Evolutionary conservation across 2,797 vertebrate genomes (phyloP).

Genomic region (Microcaecilia unicolor): DNA sequence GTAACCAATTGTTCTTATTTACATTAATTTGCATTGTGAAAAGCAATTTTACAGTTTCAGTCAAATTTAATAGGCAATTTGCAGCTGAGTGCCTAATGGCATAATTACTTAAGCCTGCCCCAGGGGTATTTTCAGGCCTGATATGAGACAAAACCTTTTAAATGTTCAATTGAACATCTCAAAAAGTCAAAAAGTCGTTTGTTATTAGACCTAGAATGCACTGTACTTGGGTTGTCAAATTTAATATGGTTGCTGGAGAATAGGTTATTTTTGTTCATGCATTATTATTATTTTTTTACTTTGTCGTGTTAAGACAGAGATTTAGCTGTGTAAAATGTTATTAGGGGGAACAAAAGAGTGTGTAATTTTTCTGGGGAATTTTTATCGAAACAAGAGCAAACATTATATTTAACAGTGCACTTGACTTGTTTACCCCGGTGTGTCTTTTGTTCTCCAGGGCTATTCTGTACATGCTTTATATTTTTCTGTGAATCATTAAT

Average conservation of each 20-base stretch:
- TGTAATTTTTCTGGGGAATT: constrained; percentile 1
- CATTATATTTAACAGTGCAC: background rate
- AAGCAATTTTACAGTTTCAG: constrained; percentile 68
- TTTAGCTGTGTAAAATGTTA: background rate
- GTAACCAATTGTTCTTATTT: constrained; percentile 74
- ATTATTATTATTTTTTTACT: constrained; percentile 3
- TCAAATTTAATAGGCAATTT: constrained; percentile 68
- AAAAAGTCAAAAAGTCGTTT: constrained; percentile 48
- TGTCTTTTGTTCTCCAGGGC: background rate
- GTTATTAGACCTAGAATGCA: constrained; percentile 29
- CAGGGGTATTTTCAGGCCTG: constrained; percentile 48
- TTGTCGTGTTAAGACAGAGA: background rate
- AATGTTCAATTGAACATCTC: constrained; percentile 56
- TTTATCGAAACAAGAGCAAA: constrained; percentile 8
- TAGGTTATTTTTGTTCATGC: constrained; percentile 15
- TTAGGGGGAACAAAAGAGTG: background rate
- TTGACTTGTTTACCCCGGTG: background rate
- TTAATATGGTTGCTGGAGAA: constrained; percentile 3
- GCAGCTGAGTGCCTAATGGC: constrained; percentile 58
- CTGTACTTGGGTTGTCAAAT: constrained; percentile 30
- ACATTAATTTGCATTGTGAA: constrained; percentile 74
- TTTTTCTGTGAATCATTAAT: background rate
- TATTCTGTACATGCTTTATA: background rate
- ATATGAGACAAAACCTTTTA: constrained; percentile 58
- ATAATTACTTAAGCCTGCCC: constrained; percentile 57